Conservation (phyloP, 2,797 vertebrate genomes). For the Anableps anableps region DNA sequence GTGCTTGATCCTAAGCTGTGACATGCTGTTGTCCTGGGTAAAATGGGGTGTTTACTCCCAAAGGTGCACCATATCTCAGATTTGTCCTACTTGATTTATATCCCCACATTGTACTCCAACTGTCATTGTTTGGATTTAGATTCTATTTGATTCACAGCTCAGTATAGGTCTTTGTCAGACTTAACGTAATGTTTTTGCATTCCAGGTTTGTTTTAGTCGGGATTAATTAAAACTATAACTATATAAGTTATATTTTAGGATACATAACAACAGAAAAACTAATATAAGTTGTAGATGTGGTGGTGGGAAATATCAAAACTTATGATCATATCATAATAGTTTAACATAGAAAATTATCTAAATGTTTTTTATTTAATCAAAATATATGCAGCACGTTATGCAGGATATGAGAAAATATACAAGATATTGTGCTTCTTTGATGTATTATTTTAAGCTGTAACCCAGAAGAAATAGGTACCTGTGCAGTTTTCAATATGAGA, state of each 20-base stretch:
- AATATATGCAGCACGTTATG: background rate
- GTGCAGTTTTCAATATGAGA: background rate
- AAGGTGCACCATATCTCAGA: conserved; percentile 52
- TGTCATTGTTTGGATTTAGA: conserved; percentile 31
- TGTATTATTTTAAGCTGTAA: background rate
- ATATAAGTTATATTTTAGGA: background rate
- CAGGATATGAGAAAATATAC: background rate
- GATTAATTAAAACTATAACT: too few species aligned
- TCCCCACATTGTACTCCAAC: conserved; percentile 32
- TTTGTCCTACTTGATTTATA: conserved; percentile 43
- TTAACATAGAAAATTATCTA: background rate
- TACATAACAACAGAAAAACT: background rate
- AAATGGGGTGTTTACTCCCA: conserved; percentile 52
- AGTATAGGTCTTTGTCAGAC: conserved; percentile 4
- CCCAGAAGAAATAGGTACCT: background rate
- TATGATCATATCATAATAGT: background rate
- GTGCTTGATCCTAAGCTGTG: conserved; percentile 7
- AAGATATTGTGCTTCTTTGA: background rate
- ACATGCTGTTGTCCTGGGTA: conserved; percentile 20
- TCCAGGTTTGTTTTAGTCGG: background rate
- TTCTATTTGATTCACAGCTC: conserved; percentile 4
- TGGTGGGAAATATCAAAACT: background rate
- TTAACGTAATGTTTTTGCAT: background rate
- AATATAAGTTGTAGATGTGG: background rate
- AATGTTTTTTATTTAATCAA: background rate